Evolutionary conservation across 1,140 invertebrate genomes (phyloP).

Genomic region (Microvelia longipes): DNA sequence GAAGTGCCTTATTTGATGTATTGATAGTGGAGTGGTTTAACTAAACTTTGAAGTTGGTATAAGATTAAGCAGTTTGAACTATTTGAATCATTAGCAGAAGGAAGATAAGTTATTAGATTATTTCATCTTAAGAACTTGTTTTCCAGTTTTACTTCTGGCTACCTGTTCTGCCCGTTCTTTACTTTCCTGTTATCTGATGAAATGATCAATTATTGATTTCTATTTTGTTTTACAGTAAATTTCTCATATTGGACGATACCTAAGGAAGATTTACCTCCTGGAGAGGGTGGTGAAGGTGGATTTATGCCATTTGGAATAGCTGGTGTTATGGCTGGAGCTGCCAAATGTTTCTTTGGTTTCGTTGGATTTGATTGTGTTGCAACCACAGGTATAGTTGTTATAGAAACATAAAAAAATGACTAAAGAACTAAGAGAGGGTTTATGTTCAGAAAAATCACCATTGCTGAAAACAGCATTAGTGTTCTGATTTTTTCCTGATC

Average conservation of each 20-base stretch:
- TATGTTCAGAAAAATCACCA: background rate
- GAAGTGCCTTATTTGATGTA: too few species aligned
- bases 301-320: slow-evolving; percentile 69
- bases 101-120: too few species aligned
- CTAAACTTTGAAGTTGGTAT: too few species aligned
- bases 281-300: slow-evolving; percentile 47
- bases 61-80: too few species aligned
- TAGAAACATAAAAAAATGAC: background rate
- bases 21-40: too few species aligned
- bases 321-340: slow-evolving; percentile 64
- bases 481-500: background rate
- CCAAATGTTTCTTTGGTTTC: slow-evolving; percentile 79
- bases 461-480: background rate
- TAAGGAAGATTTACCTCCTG: slow-evolving; percentile 32
- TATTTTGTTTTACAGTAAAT: slow-evolving; percentile 30
- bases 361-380: slow-evolving; percentile 75
- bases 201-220: too few species aligned
- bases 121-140: too few species aligned
- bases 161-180: too few species aligned
- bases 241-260: slow-evolving; percentile 49
- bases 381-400: slow-evolving; percentile 58
- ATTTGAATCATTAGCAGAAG: too few species aligned
- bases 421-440: background rate
- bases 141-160: too few species aligned
- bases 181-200: too few species aligned